phyloP scores from a whole-genome alignment of 2,113 vertebrate species.

The Cebus imitator region DNA sequence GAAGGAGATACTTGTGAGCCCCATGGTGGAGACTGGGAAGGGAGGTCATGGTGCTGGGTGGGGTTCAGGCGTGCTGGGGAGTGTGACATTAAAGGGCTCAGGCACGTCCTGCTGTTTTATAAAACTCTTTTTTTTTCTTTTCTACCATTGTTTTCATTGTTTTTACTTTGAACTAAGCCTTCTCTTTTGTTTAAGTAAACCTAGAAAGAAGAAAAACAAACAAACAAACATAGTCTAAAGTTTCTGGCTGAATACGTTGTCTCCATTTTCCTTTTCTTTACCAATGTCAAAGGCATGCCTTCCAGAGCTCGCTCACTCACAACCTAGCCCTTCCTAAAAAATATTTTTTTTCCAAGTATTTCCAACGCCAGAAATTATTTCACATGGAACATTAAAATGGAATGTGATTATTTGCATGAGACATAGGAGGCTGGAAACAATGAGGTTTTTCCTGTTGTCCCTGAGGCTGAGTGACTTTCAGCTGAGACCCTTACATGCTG shows the following conservation, averaged over 20 bases:
- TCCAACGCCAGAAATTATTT: slow-evolving; percentile 78
- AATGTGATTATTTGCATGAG: not conserved
- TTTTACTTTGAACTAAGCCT: slow-evolving; percentile 74
- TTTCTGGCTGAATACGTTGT: slow-evolving; percentile 73
- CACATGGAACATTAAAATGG: slow-evolving; percentile 8
- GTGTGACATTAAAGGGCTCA: not conserved
- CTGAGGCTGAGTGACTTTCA: not conserved
- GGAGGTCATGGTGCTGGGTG: not conserved
- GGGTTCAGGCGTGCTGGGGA: not conserved
- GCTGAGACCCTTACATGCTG: not conserved
- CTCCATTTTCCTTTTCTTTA: slow-evolving; percentile 48
- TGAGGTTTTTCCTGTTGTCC: not conserved
- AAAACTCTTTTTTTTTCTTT: slow-evolving; percentile 4
- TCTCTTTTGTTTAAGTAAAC: slow-evolving; percentile 81
- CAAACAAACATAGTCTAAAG: not conserved
- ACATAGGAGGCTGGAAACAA: not conserved
- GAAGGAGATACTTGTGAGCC: slow-evolving; percentile 65
- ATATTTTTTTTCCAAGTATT: not conserved
- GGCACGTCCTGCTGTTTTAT: not conserved
- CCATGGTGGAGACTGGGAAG: slow-evolving; percentile 1
- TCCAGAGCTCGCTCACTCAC: slow-evolving; percentile 38
- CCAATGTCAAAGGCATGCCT: slow-evolving; percentile 76
- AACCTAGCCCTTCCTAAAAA: slow-evolving; percentile 56
- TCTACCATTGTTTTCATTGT: slow-evolving; percentile 60
- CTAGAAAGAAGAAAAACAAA: slow-evolving; percentile 8